These are phyloP conservation scores for Syrista parreyssii DNA, from an alignment of 2,888 invertebrate species.

Conservation along the genomic window DNA sequence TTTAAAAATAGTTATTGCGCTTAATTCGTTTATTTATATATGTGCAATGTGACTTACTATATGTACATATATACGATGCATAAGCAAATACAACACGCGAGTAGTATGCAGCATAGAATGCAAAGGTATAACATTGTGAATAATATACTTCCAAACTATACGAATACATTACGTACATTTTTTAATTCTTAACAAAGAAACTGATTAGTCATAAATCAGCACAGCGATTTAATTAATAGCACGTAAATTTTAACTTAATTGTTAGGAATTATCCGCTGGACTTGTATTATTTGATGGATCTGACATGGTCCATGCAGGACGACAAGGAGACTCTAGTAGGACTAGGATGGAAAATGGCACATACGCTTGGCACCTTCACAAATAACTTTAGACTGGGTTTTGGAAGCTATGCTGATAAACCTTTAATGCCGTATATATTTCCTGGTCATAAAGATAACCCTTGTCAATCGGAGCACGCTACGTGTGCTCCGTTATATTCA, in stretches of 20 bases:
- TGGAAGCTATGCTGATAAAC: conserved; percentile 84
- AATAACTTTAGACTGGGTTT: conserved; percentile 80
- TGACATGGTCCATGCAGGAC: conserved; percentile 90
- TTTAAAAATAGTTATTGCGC: too few species aligned
- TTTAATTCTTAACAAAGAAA: too few species aligned
- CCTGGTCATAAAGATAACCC: conserved; percentile 71
- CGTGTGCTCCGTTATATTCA: conserved; percentile 84
- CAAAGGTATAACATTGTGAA: too few species aligned
- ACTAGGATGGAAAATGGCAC: conserved; percentile 72
- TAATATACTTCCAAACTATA: too few species aligned
- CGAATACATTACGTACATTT: too few species aligned
- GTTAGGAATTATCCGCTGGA: conserved; percentile 85
- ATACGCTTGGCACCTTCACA: conserved; percentile 74
- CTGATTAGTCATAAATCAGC: too few species aligned
- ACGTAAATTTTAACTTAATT: neutral
- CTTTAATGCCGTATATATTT: conserved; percentile 76
- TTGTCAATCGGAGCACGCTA: conserved; percentile 69
- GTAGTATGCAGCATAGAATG: too few species aligned
- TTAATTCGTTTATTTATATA: too few species aligned
- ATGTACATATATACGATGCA: too few species aligned
- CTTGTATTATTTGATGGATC: conserved; percentile 91
- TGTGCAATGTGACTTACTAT: too few species aligned
- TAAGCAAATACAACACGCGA: too few species aligned
- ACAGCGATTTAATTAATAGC: too few species aligned
- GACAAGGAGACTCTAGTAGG: conserved; percentile 83